Base-by-base conservation (phyloP, 2,113 vertebrate species). In the Dunckerocampus dactyliophorus region DNA sequence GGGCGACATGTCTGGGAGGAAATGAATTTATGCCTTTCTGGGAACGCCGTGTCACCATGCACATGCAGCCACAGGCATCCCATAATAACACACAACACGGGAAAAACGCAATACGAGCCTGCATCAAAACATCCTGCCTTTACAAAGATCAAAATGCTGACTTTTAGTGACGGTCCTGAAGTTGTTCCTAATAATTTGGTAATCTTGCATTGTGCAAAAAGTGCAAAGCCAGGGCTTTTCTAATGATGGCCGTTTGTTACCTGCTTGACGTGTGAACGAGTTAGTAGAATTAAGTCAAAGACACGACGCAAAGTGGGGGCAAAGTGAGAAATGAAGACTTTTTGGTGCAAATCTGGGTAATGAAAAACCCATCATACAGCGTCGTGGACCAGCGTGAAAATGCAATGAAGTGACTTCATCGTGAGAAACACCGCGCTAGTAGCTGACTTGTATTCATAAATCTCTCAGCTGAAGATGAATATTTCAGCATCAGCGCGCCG, bases 381-480 rank as follows among this genome's bases (percentile, higher is more conserved):
- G 8, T 48, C 7, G 2, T 14, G 2, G 5, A 15, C 14, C 13
- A 51, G 10, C 1, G 2, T 11, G 15, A 51, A 51, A 13, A 4
- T n/a, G 13, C 15, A 15, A 51, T 11, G 14, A 51, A 24, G 6
- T 51, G 12, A 14, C 49, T 50, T 13, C 5, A 24, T 43, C 12
- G 14, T 43, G 39, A 51, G 20, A 2, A 21, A 14, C 21, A 52
- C 22, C 7, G 39, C 76, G 81, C 71, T 67, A 77, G 69, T 74
- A 75, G 63, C 77, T 79, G 69, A n/a, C 46, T 72, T 76, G 76
- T 76, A 85, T 87, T 80, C 82, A 88, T 84, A 79, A 81, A 79
- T 67, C 68, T 64, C 67, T 67, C 31, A 47, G 59, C 72, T 70
- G 62, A 82, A 71, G 77, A 84, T 81, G 80, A 77, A 84, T 85